Evolutionary conservation across 2,888 invertebrate genomes (phyloP), one percentile per base, ranked within the genome.

Genomic region (Troides aeacus): DNA sequence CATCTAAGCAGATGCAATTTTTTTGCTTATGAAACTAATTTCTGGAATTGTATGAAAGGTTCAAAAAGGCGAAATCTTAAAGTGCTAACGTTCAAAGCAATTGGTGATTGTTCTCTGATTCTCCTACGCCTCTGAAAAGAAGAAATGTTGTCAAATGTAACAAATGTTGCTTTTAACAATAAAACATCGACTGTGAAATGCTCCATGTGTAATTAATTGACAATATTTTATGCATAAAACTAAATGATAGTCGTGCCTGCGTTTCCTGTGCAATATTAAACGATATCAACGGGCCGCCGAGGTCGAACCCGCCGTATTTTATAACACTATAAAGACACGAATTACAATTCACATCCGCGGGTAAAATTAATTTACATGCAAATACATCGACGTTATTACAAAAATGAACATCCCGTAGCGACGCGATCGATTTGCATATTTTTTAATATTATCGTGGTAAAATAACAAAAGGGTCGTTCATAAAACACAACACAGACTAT

Each of bases 351-450:
- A 85, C 88, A 88, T 89, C 87, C 88, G 84, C 88, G 85, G 88
- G 88, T 85, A 86, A 83, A 78, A 82, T 81, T 84, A 81, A 92
- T 92, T 92, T 88, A 90, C 88, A 92, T 92, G 90, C 87, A 88
- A 91, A 92, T 91, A 87, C 85, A 81, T 84, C 80, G 83, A 80
- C 86, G 85, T 88, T 88, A 89, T 87, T 86, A 90, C 88, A 82
- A 90, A 92, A 91, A 89, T 85, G 88, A 86, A 81, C 91, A 89
- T 92, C 92, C 92, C 89, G 90, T 83, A 82, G 80, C 80, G 76
- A 74, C 79, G 79, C 86, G 82, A 90, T 92, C 85, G 91, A 92
- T 92, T 92, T 90, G 92, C 92, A 92, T 92, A 91, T 92, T 91
- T 92, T 88, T 91, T 90, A 85, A 88, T 90, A 89, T 90, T 85